Percentiles rank a stretch among this genome's conserved stretches.
phyloP scores from a whole-genome alignment of 2,888 invertebrate genomes.

The Philereme transversata region DNA sequence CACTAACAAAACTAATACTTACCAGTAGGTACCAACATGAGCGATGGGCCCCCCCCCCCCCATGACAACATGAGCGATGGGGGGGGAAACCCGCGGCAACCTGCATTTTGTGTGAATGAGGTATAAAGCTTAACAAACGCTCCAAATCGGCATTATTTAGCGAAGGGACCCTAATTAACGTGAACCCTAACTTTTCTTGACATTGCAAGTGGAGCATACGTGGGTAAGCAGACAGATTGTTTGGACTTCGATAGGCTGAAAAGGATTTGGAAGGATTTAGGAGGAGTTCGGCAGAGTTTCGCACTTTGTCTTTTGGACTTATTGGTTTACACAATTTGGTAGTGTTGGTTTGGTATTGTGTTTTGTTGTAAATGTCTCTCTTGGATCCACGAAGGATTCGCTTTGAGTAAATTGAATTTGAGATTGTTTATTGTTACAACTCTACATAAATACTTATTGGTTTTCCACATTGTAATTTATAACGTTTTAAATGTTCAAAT shows the following conservation, averaged over 20 bases:
- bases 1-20: no score
- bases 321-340: constrained; percentile 31
- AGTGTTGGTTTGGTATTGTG: constrained; percentile 9
- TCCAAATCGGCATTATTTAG: constrained; percentile 73
- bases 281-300: constrained; percentile 48
- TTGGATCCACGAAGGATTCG: constrained; percentile 3
- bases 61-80: no score
- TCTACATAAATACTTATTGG: no score
- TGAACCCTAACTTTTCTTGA: constrained; percentile 72
- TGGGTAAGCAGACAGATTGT: constrained; percentile 60
- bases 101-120: constrained; percentile 13
- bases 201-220: constrained; percentile 57
- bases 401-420: constrained; percentile 12
- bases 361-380: constrained; percentile 8
- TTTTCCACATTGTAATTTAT: no score
- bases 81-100: no score
- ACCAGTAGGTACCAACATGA: no score
- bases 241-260: constrained; percentile 61
- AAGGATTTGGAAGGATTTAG: constrained; percentile 57
- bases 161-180: constrained; percentile 66
- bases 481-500: no score
- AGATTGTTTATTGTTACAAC: background rate
- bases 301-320: constrained; percentile 39
- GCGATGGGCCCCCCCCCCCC: no score
- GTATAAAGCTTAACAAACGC: constrained; percentile 63